phyloP scores from a whole-genome alignment of 2,888 invertebrate species.

The Allygus modestus region DNA sequence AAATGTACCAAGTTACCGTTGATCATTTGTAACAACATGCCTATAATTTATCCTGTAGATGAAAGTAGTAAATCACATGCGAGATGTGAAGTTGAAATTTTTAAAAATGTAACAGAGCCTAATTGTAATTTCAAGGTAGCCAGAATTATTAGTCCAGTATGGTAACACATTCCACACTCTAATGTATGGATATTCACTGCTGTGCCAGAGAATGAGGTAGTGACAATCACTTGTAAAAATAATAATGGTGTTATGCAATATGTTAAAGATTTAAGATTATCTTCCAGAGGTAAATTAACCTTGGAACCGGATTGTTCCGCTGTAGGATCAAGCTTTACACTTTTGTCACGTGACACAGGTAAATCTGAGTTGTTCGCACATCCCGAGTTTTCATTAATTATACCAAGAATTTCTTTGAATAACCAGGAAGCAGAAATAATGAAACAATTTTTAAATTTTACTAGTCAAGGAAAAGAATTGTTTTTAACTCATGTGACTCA shows the following conservation, averaged over 20 bases:
- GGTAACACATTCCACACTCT: not conserved
- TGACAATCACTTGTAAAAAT: conserved; percentile 42
- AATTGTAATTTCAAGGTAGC: not conserved
- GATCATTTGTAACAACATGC: not conserved
- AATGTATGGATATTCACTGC: conserved; percentile 34
- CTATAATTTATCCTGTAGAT: conserved; percentile 20
- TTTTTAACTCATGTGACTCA: conserved; percentile 8
- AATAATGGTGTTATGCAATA: conserved; percentile 26
- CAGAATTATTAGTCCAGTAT: not conserved
- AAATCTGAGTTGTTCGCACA: not conserved
- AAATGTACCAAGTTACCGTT: conserved; percentile 2
- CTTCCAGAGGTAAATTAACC: conserved; percentile 18
- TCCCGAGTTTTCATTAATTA: conserved; percentile 13
- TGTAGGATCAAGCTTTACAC: conserved; percentile 39
- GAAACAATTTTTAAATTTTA: not conserved
- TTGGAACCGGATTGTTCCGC: conserved; percentile 7
- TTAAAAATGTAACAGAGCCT: conserved; percentile 22
- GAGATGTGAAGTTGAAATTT: conserved; percentile 22
- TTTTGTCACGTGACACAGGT: not conserved
- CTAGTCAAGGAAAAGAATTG: not conserved
- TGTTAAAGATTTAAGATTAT: conserved; percentile 4
- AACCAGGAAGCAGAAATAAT: conserved; percentile 17
- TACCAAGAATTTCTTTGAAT: conserved; percentile 4
- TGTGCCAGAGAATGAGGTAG: conserved; percentile 8
- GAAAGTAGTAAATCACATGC: conserved; percentile 1